Evolutionary conservation across 1,140 invertebrate species (phyloP).

Genomic region (Drosophila oshimai): DNA sequence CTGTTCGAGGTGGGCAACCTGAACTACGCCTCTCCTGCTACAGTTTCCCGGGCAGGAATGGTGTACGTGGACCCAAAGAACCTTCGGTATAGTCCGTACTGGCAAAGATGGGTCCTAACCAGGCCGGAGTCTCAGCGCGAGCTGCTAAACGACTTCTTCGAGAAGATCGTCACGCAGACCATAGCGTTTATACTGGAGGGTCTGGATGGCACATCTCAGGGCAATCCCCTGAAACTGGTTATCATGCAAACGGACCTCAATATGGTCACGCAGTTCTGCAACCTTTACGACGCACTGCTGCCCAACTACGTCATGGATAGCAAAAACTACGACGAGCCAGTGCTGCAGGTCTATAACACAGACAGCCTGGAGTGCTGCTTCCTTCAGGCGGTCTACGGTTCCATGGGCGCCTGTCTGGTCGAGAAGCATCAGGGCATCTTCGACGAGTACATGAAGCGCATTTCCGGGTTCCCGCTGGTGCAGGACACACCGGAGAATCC

Average conservation of each 20-base stretch:
- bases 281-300: conserved; percentile 89
- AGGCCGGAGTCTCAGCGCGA: conserved; percentile 67
- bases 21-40: conserved; percentile 94
- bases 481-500: conserved; percentile 86
- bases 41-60: conserved; percentile 95
- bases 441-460: conserved; percentile 91
- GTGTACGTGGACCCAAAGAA: conserved; percentile 96
- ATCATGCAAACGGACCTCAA: conserved; percentile 93
- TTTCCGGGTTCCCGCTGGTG: conserved; percentile 87
- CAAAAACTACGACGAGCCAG: conserved; percentile 82
- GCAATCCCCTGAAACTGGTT: conserved; percentile 90
- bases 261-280: conserved; percentile 93
- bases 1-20: conserved; percentile 96
- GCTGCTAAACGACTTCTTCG: conserved; percentile 67
- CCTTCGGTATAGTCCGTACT: conserved; percentile 92
- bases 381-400: conserved; percentile 91
- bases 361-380: conserved; percentile 88
- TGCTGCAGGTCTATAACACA: conserved; percentile 83
- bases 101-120: conserved; percentile 88
- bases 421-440: conserved; percentile 88
- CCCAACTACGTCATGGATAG: conserved; percentile 75
- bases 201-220: conserved; percentile 88
- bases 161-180: conserved; percentile 86
- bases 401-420: conserved; percentile 90
- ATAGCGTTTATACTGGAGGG: conserved; percentile 91